These are phyloP conservation scores for Coreius guichenoti DNA, from an alignment of 2,797 vertebrate genomes.

Conservation along the genomic window DNA sequence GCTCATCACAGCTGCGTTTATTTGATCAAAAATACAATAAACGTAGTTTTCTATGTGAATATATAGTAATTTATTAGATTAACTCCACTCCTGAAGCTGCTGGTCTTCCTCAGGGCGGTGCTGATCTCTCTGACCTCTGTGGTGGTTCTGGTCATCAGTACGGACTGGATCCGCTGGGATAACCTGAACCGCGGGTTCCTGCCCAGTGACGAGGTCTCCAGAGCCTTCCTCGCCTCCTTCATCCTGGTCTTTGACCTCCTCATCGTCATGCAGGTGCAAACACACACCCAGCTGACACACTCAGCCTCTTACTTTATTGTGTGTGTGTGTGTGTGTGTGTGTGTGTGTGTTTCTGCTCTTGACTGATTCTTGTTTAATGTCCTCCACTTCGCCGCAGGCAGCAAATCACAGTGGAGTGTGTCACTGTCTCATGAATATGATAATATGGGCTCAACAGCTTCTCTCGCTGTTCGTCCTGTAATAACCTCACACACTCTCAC, in stretches of 20 bases:
- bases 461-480: slow-evolving; percentile 10
- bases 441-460: slow-evolving; percentile 64
- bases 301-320: background rate
- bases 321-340: background rate
- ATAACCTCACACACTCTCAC: background rate
- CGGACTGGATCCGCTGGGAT: slow-evolving; percentile 99
- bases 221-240: slow-evolving; percentile 97
- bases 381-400: slow-evolving; percentile 64
- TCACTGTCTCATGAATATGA: slow-evolving; percentile 76
- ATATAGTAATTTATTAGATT: too few species aligned
- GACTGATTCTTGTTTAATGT: slow-evolving; percentile 56
- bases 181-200: slow-evolving; percentile 95
- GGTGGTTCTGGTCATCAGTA: slow-evolving; percentile 95
- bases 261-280: slow-evolving; percentile 97
- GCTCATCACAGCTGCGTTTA: background rate
- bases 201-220: slow-evolving; percentile 96
- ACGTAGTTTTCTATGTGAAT: background rate
- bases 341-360: slow-evolving; percentile 55
- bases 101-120: slow-evolving; percentile 83
- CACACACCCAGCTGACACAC: background rate
- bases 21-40: background rate
- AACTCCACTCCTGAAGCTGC: too few species aligned
- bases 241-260: slow-evolving; percentile 99
- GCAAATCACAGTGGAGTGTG: slow-evolving; percentile 71
- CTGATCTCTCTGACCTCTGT: slow-evolving; percentile 93